phyloP scores from a whole-genome alignment of 2,797 vertebrate genomes.

The Hydrolagus colliei region DNA sequence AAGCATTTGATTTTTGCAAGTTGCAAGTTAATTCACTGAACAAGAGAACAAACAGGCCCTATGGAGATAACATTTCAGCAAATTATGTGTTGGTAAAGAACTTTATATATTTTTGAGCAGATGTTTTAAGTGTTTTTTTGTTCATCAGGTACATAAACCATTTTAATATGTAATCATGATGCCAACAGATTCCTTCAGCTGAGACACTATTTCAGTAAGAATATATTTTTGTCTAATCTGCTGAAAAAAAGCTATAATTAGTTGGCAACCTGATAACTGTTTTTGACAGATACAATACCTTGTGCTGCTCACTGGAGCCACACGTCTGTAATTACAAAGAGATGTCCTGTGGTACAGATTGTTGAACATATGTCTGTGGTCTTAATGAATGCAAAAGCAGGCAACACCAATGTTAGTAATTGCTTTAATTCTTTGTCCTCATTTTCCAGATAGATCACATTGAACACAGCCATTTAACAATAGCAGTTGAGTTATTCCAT shows the following conservation, averaged over 20 bases:
- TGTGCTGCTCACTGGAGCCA: constrained; percentile 46
- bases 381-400: constrained; percentile 67
- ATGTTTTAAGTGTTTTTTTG: background rate
- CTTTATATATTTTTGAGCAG: constrained; percentile 15
- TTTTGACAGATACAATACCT: constrained; percentile 45
- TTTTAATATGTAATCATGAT: constrained; percentile 11
- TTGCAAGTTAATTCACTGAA: constrained; percentile 2
- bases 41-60: background rate
- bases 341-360: constrained; percentile 42
- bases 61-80: background rate
- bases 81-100: background rate
- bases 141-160: background rate
- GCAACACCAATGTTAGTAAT: constrained; percentile 73
- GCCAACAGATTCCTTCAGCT: constrained; percentile 12
- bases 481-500: constrained; percentile 81
- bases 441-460: constrained; percentile 85
- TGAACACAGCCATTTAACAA: constrained; percentile 91
- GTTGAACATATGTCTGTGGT: constrained; percentile 49
- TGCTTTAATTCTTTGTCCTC: constrained; percentile 73
- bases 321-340: constrained; percentile 45
- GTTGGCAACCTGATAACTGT: constrained; percentile 46
- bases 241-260: constrained; percentile 31
- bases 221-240: constrained; percentile 6
- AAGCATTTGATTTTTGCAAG: constrained; percentile 15
- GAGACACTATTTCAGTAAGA: constrained; percentile 2